Percentiles rank a stretch among this genome's conserved stretches.
phyloP scores from a whole-genome alignment of 2,888 invertebrate genomes.

The Myopa testacea region DNA sequence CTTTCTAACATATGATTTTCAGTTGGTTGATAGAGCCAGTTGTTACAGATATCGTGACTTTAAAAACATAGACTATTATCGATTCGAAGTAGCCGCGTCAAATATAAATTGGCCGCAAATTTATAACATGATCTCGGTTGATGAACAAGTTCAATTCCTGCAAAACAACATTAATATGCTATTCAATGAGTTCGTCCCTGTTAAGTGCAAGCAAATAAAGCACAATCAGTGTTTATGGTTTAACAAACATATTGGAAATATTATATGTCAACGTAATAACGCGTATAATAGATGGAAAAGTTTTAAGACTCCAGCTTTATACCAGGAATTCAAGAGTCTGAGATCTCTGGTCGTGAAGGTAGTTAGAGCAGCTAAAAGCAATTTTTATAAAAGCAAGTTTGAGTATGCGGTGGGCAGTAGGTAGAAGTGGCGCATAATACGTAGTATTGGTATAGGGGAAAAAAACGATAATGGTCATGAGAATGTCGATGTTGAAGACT shows the following conservation, averaged over 20 bases:
- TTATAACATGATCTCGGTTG: background rate
- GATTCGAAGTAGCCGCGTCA: background rate
- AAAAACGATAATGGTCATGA: background rate
- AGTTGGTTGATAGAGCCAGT: background rate
- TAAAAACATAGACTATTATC: slow-evolving; percentile 1
- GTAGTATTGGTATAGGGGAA: background rate
- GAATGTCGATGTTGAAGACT: background rate
- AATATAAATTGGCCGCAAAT: background rate
- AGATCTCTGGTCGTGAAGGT: background rate
- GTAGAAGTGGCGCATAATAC: background rate
- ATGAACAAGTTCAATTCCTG: slow-evolving; percentile 3
- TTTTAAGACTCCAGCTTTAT: background rate
- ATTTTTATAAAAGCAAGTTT: background rate
- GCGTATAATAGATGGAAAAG: background rate
- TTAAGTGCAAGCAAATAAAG: background rate
- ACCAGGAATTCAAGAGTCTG: background rate
- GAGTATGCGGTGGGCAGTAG: background rate
- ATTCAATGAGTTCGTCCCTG: background rate
- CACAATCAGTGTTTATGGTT: background rate
- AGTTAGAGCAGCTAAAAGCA: background rate
- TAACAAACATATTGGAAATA: background rate
- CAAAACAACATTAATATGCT: background rate
- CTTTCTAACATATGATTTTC: slow-evolving; percentile 10
- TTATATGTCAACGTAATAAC: background rate
- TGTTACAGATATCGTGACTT: background rate